These are phyloP conservation scores for Tromatobia lineatoria DNA, from an alignment of 2,888 invertebrate species.

Conservation along the genomic window DNA sequence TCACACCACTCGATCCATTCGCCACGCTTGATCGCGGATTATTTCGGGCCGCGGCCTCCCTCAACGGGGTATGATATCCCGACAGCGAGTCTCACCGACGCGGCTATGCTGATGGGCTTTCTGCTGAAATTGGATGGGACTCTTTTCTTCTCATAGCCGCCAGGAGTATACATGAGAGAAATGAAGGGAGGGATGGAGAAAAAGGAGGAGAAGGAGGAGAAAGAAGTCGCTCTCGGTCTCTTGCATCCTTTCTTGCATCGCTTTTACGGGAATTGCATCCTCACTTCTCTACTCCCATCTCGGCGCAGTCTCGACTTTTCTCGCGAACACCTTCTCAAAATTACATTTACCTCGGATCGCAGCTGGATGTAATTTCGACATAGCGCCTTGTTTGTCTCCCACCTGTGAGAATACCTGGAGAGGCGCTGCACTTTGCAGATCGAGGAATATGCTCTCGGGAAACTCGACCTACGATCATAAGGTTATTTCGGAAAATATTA, in stretches of 20 bases:
- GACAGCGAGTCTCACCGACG: constrained; percentile 48
- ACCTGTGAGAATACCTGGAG: background rate
- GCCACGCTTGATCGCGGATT: constrained; percentile 58
- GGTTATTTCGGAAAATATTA: background rate
- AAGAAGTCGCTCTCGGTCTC: constrained; percentile 28
- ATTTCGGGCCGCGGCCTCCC: constrained; percentile 50
- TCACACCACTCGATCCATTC: constrained; percentile 47
- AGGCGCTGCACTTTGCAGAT: background rate
- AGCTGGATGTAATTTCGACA: constrained; percentile 20
- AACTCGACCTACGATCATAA: background rate
- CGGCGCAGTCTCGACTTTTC: background rate
- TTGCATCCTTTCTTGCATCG: constrained; percentile 48
- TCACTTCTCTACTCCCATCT: background rate
- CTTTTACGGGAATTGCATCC: constrained; percentile 61
- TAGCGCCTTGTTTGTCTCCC: background rate
- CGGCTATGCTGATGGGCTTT: constrained; percentile 66
- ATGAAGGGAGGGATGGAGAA: constrained; percentile 29
- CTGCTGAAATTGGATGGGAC: constrained; percentile 64
- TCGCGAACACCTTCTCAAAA: constrained; percentile 30
- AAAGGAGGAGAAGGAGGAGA: constrained; percentile 22
- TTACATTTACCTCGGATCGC: constrained; percentile 47
- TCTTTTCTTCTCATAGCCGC: constrained; percentile 44
- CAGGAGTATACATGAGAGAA: constrained; percentile 25
- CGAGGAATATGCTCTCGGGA: background rate
- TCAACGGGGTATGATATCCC: constrained; percentile 40